Evolutionary conservation across 2,113 vertebrate genomes (phyloP).

Genomic region (Benitochromis conjunctus): DNA sequence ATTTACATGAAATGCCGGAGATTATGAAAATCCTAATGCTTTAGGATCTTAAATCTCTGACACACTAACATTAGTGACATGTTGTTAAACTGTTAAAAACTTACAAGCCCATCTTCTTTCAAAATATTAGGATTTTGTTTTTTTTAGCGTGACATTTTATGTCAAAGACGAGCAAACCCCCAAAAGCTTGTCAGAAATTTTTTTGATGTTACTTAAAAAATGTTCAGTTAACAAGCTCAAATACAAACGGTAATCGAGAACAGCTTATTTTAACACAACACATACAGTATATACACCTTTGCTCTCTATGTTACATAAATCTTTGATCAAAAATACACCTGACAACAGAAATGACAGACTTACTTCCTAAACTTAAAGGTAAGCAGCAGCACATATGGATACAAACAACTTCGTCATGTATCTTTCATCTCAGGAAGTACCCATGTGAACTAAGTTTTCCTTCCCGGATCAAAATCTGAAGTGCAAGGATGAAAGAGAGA

Average conservation of each 20-base stretch:
- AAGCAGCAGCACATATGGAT: constrained; percentile 1
- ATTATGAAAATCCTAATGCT: constrained; percentile 38
- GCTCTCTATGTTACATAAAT: neutral
- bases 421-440: constrained; percentile 12
- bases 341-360: neutral
- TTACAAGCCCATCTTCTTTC: neutral
- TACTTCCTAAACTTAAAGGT: neutral
- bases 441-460: constrained; percentile 12
- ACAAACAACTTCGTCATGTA: neutral
- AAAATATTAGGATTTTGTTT: neutral
- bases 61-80: neutral
- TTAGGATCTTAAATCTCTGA: neutral
- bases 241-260: neutral
- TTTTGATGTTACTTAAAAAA: neutral
- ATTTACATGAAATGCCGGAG: constrained; percentile 9
- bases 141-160: neutral
- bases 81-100: neutral
- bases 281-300: neutral
- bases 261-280: constrained; percentile 7
- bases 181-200: neutral
- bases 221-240: neutral
- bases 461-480: constrained; percentile 22
- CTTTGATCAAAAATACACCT: neutral
- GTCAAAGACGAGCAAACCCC: neutral
- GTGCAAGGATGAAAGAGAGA: constrained; percentile 11